A percentile compares a stretch with the other conserved stretches of the same genome.
These are phyloP conservation scores for Minunthozetes semirufus DNA, from an alignment of 2,888 invertebrate species.

Conservation along the genomic window DNA sequence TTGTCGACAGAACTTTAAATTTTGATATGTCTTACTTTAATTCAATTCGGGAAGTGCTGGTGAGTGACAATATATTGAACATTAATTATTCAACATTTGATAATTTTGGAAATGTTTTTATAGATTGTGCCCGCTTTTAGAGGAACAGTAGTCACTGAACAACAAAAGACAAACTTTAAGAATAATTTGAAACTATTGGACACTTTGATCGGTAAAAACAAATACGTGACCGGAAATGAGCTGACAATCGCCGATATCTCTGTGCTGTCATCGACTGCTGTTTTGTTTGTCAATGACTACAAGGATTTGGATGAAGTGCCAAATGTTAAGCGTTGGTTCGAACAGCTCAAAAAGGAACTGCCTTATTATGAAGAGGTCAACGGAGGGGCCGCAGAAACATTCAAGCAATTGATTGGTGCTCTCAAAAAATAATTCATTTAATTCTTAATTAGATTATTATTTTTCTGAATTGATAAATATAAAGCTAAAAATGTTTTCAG, in stretches of 20 bases:
- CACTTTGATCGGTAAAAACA: neutral
- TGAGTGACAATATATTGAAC: slow-evolving; percentile 47
- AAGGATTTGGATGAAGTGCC: neutral
- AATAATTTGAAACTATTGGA: slow-evolving; percentile 2
- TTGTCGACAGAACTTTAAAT: slow-evolving; percentile 60
- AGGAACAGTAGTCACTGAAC: no score
- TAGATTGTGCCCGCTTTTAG: neutral
- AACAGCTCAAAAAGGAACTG: slow-evolving; percentile 6
- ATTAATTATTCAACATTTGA: neutral
- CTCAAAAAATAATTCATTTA: no score
- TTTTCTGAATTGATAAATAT: no score
- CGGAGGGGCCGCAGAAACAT: no score
- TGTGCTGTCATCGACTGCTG: neutral
- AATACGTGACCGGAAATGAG: neutral
- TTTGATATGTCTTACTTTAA: slow-evolving; percentile 59
- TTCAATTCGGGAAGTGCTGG: slow-evolving; percentile 63
- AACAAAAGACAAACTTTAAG: neutral
- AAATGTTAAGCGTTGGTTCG: slow-evolving; percentile 25
- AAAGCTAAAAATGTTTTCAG: no score
- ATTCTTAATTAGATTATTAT: no score
- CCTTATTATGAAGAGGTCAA: slow-evolving; percentile 19
- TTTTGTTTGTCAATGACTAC: neutral
- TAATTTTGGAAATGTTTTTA: neutral
- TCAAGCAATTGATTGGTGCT: no score
- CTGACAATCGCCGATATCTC: slow-evolving; percentile 31